phyloP scores from a whole-genome alignment of 2,113 vertebrate species.

The Asarcornis scutulata region DNA sequence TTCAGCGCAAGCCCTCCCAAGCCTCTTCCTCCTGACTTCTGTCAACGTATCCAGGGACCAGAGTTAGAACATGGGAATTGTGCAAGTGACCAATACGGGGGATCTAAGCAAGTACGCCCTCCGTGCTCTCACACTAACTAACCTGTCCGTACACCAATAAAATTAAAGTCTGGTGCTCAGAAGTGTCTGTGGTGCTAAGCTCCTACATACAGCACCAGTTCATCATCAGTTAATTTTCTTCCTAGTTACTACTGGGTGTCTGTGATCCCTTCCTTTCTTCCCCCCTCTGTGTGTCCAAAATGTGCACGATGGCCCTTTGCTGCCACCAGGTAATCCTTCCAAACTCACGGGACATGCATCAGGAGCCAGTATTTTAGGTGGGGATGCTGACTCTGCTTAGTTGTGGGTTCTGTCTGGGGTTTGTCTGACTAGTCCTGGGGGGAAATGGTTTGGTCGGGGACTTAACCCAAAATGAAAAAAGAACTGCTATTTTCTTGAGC shows the following conservation, averaged over 20 bases:
- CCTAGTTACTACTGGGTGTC: neutral
- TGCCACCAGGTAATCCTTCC: neutral
- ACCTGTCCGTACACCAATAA: accelerated
- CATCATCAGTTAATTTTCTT: neutral
- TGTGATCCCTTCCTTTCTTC: neutral
- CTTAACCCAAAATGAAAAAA: neutral
- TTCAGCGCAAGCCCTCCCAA: neutral
- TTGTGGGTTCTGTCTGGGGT: too few relatives aligned
- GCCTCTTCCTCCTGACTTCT: neutral
- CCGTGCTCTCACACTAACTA: accelerated
- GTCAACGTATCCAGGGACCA: neutral
- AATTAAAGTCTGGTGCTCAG: accelerated
- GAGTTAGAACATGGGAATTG: neutral
- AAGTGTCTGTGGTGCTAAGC: neutral
- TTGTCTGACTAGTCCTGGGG: neutral
- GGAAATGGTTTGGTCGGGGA: neutral
- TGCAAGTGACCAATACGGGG: neutral
- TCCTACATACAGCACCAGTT: neutral
- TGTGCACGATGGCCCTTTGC: neutral
- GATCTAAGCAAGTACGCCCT: neutral
- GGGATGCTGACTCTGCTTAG: neutral
- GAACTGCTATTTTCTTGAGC: neutral
- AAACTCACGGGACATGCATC: neutral
- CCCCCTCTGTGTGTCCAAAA: accelerated
- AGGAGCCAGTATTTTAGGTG: neutral